Conservation (phyloP, 1,140 invertebrate genomes). For the Formica exsecta region DNA sequence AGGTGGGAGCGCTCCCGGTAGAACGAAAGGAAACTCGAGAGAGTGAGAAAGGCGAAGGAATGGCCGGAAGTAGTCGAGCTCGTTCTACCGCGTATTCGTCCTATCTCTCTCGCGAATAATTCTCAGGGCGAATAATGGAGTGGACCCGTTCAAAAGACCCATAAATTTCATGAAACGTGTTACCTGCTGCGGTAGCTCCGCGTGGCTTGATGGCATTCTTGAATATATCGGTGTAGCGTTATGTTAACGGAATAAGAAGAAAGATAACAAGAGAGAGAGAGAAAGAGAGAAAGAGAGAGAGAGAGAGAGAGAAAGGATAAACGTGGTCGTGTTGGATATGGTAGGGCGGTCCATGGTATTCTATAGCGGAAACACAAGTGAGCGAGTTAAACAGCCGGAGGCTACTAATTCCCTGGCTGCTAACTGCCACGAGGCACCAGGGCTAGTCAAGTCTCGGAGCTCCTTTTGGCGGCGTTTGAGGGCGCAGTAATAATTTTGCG, state of each 20-base stretch:
- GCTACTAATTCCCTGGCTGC: slow-evolving; percentile 78
- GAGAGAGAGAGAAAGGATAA: not conserved
- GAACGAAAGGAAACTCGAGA: slow-evolving; percentile 3
- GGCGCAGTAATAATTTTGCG: slow-evolving; percentile 64
- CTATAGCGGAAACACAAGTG: slow-evolving; percentile 69
- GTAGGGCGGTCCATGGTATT: slow-evolving; percentile 68
- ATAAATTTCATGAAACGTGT: slow-evolving; percentile 76
- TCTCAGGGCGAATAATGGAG: slow-evolving; percentile 80
- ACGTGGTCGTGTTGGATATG: slow-evolving; percentile 63
- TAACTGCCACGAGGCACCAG: slow-evolving; percentile 67
- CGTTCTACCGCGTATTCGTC: slow-evolving; percentile 59
- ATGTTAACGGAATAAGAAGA: slow-evolving; percentile 17
- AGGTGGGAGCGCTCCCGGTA: not conserved
- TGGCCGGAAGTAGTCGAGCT: slow-evolving; percentile 43
- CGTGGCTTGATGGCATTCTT: slow-evolving; percentile 62
- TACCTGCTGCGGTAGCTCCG: slow-evolving; percentile 49
- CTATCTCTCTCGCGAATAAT: slow-evolving; percentile 74
- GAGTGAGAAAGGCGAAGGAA: not conserved
- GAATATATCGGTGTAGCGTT: slow-evolving; percentile 62
- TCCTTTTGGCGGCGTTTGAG: slow-evolving; percentile 61
- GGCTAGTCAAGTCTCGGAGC: slow-evolving; percentile 51
- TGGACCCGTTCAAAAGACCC: slow-evolving; percentile 80
- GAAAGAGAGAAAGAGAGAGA: not conserved
- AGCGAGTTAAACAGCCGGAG: slow-evolving; percentile 81
- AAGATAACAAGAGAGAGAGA: not conserved